phyloP scores from a whole-genome alignment of 2,888 invertebrate genomes.

The Hyposoter didymator region DNA sequence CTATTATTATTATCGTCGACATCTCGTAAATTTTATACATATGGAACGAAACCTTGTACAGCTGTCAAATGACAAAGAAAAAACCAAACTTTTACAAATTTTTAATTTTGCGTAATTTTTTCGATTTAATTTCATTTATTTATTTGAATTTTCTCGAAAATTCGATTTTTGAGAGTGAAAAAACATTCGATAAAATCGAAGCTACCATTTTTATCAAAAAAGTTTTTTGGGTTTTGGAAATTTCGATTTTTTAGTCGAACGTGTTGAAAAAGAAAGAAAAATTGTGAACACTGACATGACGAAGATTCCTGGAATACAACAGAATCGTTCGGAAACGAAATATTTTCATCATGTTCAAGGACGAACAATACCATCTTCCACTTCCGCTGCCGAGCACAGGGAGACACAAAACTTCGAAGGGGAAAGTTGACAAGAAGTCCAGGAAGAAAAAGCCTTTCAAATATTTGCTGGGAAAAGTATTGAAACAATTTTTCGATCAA shows the following conservation, averaged over 20 bases:
- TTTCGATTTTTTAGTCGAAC: no score
- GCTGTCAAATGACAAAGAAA: conserved; percentile 64
- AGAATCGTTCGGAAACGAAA: conserved; percentile 78
- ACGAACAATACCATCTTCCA: conserved; percentile 72
- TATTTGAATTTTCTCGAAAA: background rate
- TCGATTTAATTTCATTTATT: background rate
- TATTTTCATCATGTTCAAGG: conserved; percentile 78
- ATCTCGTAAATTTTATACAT: conserved; percentile 75
- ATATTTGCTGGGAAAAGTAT: conserved; percentile 77
- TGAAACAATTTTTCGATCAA: background rate
- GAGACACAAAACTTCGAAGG: conserved; percentile 74
- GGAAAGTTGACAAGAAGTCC: conserved; percentile 78
- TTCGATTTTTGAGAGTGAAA: background rate
- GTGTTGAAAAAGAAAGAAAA: background rate
- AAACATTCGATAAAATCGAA: background rate
- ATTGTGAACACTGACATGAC: conserved; percentile 74
- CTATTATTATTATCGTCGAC: conserved; percentile 69
- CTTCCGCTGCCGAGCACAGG: conserved; percentile 49
- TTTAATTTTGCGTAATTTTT: conserved; percentile 16
- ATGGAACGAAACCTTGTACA: conserved; percentile 75
- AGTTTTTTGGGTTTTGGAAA: background rate
- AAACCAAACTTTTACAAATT: background rate
- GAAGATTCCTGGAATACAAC: conserved; percentile 76
- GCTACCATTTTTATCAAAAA: background rate
- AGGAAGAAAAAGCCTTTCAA: conserved; percentile 77